Evolutionary conservation across 2,888 invertebrate species (phyloP).

Genomic region (Scrobipalpa atriplicella): DNA sequence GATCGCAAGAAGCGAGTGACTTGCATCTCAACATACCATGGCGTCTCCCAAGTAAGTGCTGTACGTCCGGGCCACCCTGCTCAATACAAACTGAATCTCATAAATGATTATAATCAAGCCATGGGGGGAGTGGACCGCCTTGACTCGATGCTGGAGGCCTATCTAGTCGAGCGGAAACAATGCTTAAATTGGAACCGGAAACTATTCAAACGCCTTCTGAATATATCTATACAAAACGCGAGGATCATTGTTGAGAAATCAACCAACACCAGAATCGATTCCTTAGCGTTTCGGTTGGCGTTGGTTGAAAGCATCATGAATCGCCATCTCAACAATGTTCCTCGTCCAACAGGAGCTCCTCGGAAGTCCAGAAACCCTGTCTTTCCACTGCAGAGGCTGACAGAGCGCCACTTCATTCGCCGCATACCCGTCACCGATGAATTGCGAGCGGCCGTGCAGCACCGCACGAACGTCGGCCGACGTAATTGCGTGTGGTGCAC

Average conservation of each 20-base stretch:
- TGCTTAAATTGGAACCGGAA: constrained; percentile 8
- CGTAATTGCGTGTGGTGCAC: constrained; percentile 3
- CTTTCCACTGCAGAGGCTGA: not conserved
- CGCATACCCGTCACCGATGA: constrained; percentile 4
- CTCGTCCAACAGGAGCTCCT: not conserved
- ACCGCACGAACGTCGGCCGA: not conserved
- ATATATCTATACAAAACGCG: constrained; percentile 19
- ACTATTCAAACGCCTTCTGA: constrained; percentile 15
- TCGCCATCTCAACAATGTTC: not conserved
- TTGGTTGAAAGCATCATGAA: not conserved
- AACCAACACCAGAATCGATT: not conserved
- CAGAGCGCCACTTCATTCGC: constrained; percentile 3
- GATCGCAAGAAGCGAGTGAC: not conserved
- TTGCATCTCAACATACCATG: not conserved
- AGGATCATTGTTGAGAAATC: not conserved
- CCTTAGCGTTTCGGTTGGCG: not conserved
- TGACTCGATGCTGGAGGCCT: constrained; percentile 4
- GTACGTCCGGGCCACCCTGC: not conserved
- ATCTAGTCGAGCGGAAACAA: constrained; percentile 4
- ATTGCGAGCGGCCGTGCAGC: not conserved
- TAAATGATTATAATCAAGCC: not conserved
- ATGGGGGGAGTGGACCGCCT: constrained; percentile 9
- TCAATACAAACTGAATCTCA: not conserved
- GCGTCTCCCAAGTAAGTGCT: not conserved
- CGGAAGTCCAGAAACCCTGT: not conserved